Base-by-base conservation (phyloP, 2,888 invertebrate species). In the Drosophila rubida region DNA sequence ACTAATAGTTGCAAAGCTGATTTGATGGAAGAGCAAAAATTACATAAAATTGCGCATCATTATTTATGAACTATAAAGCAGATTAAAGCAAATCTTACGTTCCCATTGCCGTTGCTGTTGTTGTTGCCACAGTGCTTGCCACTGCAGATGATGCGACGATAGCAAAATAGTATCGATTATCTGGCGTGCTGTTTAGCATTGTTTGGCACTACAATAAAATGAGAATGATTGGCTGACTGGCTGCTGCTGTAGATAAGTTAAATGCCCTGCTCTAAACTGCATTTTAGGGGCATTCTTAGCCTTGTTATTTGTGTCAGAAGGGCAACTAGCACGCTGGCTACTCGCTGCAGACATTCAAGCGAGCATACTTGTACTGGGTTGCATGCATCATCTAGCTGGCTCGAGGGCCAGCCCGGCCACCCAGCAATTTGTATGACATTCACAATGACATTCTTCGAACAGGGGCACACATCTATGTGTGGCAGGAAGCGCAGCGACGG, bases 391-490 rank as follows among this genome's bases (percentile, higher is more conserved):
- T 7, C 25, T 2, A 25, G 7, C 4, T 25, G 25, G 7, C 25
- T 25, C 6, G 25, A 25, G 39, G 51, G 32, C 11, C 11, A 19
- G 19, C 19, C 11, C 27, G 50, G 19, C 14, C 22, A 44, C 13
- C 27, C 59, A 50, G 67, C 78, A 74, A 74, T 73, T 74, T 78
- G 74, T 74, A 74, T 78, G 74, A 78, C 78, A 74, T 78, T 74
- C 74, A 50, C 74, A 62, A 67, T 78, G 74, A 73, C 68, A 78
- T 74, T 74, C 68, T 68, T 35, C 13, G 41, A 45, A 23, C 45
- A 16, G 3, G 8, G 11, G 32, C 35, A 37, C 35, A 13, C 22
- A 19, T 19, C 1, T 19, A 19, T 19, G 19, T 19, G 1, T 1
- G 22, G n/a, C 11, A 32, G 35, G 11, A 2, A 16, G 6, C 5